Conservation (phyloP, 2,113 vertebrate genomes). For the Albula glossodonta region DNA sequence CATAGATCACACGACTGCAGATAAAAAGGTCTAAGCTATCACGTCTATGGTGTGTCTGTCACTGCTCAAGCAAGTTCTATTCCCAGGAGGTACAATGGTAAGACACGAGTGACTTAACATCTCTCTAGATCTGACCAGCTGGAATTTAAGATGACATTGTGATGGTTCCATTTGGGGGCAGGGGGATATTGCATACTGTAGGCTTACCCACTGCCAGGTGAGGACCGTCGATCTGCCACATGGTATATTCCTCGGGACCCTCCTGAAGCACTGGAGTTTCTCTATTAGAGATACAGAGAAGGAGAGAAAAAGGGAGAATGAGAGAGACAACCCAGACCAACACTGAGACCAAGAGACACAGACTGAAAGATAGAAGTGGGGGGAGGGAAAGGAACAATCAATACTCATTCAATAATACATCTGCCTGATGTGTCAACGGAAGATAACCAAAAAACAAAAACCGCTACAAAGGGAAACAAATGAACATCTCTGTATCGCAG, state of each 20-base stretch:
- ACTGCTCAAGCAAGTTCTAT: too few species aligned
- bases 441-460: not conserved
- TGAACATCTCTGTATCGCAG: not conserved
- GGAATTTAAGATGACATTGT: too few species aligned
- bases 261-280: constrained; percentile 72
- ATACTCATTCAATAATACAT: not conserved
- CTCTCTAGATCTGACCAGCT: too few species aligned
- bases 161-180: too few species aligned
- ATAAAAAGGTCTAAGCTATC: too few species aligned
- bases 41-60: too few species aligned
- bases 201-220: constrained; percentile 74
- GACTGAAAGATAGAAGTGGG: not conserved
- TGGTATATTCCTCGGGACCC: constrained; percentile 74
- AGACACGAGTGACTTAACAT: too few species aligned
- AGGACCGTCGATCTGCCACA: constrained; percentile 72
- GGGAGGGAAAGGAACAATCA: not conserved
- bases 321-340: not conserved
- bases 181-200: not conserved
- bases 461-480: not conserved
- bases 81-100: too few species aligned
- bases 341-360: not conserved
- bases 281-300: constrained; percentile 51
- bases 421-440: not conserved
- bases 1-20: too few species aligned
- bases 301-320: constrained; percentile 25